These are phyloP conservation scores for Platichthys flesus DNA, from an alignment of 2,113 vertebrate species.

Conservation along the genomic window DNA sequence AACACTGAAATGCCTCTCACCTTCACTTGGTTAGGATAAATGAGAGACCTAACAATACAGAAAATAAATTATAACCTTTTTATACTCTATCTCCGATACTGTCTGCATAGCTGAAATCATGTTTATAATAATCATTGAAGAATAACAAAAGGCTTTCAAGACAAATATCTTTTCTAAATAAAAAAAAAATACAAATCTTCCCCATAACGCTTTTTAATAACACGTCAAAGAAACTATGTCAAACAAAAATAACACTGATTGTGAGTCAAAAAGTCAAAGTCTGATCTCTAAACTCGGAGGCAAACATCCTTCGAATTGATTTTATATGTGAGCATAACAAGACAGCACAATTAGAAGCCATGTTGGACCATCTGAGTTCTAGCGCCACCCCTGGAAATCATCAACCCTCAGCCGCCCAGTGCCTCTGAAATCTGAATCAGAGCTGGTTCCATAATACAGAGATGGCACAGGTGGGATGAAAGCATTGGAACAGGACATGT, in stretches of 20 bases:
- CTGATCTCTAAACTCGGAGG: no score
- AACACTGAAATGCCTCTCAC: no score
- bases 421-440: slow-evolving; percentile 4
- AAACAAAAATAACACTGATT: no score
- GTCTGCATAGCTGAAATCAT: neutral
- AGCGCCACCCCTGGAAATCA: slow-evolving; percentile 1
- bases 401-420: neutral
- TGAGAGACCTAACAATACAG: neutral
- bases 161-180: neutral
- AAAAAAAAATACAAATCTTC: no score
- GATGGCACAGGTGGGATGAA: neutral
- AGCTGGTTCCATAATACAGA: neutral
- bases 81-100: neutral
- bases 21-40: neutral
- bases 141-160: neutral
- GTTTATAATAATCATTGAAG: neutral
- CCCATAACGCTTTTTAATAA: no score
- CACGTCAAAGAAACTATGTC: neutral
- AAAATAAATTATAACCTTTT: neutral
- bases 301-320: no score
- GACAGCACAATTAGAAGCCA: no score
- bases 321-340: no score
- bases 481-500: neutral
- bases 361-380: neutral
- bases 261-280: no score